phyloP scores from a whole-genome alignment of 2,797 vertebrate species.

The Ceryle rudis region DNA sequence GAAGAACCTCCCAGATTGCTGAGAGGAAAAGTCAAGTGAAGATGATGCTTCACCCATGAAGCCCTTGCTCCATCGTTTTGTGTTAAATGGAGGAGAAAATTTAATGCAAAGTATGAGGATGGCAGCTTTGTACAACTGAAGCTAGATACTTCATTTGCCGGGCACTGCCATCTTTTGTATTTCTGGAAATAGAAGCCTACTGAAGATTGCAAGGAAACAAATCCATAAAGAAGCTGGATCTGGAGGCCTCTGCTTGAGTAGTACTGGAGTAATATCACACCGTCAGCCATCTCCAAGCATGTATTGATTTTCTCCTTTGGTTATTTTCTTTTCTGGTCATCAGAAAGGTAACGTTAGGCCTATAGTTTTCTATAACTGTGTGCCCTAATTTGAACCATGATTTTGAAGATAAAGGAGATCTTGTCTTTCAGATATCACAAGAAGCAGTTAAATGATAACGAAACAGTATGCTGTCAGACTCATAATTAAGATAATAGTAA shows the following conservation, averaged over 20 bases:
- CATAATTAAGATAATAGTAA: background rate
- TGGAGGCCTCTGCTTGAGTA: background rate
- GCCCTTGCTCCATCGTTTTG: background rate
- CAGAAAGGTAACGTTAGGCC: background rate
- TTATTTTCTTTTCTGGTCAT: background rate
- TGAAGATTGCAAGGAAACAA: background rate
- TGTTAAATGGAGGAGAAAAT: background rate
- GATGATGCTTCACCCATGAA: background rate
- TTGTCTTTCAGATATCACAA: background rate
- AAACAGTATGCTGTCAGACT: background rate
- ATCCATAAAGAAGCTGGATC: background rate
- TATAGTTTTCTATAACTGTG: background rate
- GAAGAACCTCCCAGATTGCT: background rate
- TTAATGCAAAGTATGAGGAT: background rate
- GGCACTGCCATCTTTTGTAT: background rate
- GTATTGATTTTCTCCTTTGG: background rate
- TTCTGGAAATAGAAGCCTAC: background rate
- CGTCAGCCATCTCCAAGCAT: background rate
- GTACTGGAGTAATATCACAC: background rate
- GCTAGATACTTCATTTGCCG: background rate
- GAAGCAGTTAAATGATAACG: background rate
- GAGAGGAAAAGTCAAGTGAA: background rate
- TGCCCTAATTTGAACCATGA: background rate
- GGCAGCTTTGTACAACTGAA: background rate
- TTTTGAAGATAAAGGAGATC: background rate